Percentiles rank a stretch among this genome's conserved stretches.
Conservation (phyloP, 1,140 invertebrate species). For the Drosophila nebulosa region DNA sequence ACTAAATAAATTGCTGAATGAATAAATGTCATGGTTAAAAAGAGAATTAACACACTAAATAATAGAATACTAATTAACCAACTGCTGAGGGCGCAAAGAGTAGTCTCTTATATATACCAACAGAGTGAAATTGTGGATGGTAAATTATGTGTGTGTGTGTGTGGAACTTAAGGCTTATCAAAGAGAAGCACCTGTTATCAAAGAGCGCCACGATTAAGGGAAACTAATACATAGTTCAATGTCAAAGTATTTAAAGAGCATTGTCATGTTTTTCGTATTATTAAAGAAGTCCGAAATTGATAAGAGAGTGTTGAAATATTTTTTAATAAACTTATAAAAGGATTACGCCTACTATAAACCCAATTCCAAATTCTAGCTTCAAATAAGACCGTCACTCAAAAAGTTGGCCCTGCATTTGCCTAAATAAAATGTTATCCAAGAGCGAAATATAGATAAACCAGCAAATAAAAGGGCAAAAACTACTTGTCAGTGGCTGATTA, state of each 20-base stretch:
- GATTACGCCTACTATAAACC: too few species aligned
- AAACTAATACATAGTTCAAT: neutral
- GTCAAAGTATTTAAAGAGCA: neutral
- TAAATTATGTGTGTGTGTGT: too few species aligned
- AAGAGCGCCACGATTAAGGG: neutral
- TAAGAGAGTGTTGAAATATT: too few species aligned
- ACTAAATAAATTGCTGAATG: conserved; percentile 64
- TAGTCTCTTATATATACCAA: neutral
- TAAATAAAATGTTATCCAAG: neutral
- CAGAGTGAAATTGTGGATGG: neutral
- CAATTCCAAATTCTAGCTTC: too few species aligned
- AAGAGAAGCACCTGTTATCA: neutral
- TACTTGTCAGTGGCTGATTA: conserved; percentile 16
- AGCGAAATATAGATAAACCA: neutral
- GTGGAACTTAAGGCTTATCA: neutral
- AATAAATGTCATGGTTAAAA: neutral
- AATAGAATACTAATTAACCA: neutral
- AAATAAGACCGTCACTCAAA: too few species aligned
- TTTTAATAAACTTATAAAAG: too few species aligned
- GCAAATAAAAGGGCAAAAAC: neutral
- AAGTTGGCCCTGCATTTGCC: too few species aligned
- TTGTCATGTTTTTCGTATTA: neutral
- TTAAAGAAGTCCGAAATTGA: neutral
- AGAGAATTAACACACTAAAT: neutral
- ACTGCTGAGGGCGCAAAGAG: neutral